Conservation (phyloP, 2,113 vertebrate species). For the Ptychochromis oligacanthus region DNA sequence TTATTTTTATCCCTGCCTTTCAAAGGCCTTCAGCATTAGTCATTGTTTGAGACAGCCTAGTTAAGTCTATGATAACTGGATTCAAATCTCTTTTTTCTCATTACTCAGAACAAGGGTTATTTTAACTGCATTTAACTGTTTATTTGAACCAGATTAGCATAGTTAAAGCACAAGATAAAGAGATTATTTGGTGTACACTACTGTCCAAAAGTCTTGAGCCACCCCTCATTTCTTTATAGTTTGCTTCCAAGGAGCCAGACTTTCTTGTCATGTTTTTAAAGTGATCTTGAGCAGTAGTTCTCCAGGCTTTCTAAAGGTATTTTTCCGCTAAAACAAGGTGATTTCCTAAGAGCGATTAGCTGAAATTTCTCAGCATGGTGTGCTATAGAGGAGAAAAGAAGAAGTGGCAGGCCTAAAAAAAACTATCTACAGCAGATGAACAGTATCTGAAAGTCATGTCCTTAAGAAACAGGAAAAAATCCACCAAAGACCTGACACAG, state of each 20-base stretch:
- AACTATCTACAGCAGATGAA: background rate
- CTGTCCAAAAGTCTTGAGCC: background rate
- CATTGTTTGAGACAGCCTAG: constrained; percentile 17
- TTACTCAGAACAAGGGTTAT: background rate
- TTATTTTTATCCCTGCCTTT: constrained; percentile 46
- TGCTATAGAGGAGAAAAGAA: background rate
- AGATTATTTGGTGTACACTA: background rate
- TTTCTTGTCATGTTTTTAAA: background rate
- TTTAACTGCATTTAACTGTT: background rate
- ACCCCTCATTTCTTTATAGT: background rate
- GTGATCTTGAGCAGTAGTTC: background rate
- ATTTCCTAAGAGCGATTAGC: background rate
- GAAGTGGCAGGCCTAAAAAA: background rate
- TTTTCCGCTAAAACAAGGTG: background rate
- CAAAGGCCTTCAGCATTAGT: background rate
- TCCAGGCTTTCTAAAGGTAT: background rate
- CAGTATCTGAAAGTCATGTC: background rate
- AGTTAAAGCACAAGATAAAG: too few relatives aligned
- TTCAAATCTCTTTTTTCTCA: background rate
- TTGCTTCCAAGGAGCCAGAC: background rate
- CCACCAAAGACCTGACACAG: background rate
- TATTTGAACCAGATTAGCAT: background rate
- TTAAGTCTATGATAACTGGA: constrained; percentile 22
- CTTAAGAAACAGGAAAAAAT: background rate
- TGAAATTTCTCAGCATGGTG: background rate